Evolutionary conservation across 1,140 invertebrate species (phyloP).

Genomic region (Galleria mellonella): DNA sequence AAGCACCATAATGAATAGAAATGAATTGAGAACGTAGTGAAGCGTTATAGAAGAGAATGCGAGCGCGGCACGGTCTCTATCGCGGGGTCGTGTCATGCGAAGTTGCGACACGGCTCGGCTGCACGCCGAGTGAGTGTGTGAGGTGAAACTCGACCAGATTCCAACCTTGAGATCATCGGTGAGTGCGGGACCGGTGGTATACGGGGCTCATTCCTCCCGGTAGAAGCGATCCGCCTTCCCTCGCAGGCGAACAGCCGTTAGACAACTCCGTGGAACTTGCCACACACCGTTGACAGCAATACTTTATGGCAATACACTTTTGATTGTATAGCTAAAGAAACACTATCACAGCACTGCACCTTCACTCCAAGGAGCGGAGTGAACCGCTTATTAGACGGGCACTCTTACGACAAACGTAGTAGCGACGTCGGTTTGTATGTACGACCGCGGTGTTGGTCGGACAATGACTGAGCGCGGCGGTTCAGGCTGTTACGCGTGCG

Average conservation of each 20-base stretch:
- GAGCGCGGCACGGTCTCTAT: constrained; percentile 19
- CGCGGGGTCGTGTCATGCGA: constrained; percentile 36
- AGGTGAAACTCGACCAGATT: constrained; percentile 23
- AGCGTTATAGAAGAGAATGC: constrained; percentile 43
- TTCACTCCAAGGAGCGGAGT: constrained; percentile 50
- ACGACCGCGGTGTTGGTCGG: constrained; percentile 56
- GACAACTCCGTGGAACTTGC: constrained; percentile 44
- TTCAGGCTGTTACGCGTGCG: constrained; percentile 25
- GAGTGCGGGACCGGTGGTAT: constrained; percentile 58
- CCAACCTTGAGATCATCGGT: constrained; percentile 73
- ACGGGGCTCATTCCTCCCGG: constrained; percentile 71
- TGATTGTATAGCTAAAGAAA: constrained; percentile 65
- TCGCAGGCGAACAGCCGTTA: constrained; percentile 65
- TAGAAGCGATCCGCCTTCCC: constrained; percentile 60
- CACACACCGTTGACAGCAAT: constrained; percentile 43
- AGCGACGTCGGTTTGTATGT: constrained; percentile 46
- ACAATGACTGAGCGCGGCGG: constrained; percentile 50
- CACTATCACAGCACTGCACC: constrained; percentile 67
- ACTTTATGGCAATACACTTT: constrained; percentile 67
- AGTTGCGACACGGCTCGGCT: constrained; percentile 20
- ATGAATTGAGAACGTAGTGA: constrained; percentile 45
- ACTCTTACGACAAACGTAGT: constrained; percentile 48
- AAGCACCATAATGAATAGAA: constrained; percentile 32
- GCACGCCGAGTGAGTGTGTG: constrained; percentile 8
- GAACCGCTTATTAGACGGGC: constrained; percentile 45